Base-by-base conservation (phyloP, 2,113 vertebrate genomes). In the Electrona antarctica region DNA sequence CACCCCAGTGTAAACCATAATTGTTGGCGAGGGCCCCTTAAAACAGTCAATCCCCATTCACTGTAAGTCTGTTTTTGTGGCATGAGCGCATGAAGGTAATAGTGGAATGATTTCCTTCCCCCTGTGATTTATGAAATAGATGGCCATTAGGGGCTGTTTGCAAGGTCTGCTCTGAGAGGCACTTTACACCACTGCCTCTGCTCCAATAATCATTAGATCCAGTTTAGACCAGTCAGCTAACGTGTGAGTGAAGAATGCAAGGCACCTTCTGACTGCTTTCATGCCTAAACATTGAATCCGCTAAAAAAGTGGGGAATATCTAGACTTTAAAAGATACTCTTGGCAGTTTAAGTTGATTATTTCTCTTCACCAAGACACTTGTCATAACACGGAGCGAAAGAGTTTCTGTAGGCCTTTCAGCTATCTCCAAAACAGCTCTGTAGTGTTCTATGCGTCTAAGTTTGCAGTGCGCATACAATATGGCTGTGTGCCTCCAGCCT, bases 51-150 rank as follows among this genome's bases (percentile, higher is more conserved):
- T n/a, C 8, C 5, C 54, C 9, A 60, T 81, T 82, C 79, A 77
- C 71, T 75, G 72, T 41, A 41, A 41, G 65, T 76, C 15, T 57
- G 60, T 9, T 73, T 71, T 73, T 60, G 78, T 70, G 58, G 77
- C 56, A 33, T 78, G 52, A 64, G 71, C 77, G 85, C 86, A 69
- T 76, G 77, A 80, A 77, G 83, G 52, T 83, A 86, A 85, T 87
- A 69, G 80, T 78, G 68, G 79, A 81, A 14, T 14, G 29, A 61
- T 61, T 13, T 8, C 21, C 28, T 13, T 8, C 21, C 28, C 3
- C 60, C 5, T 14, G 66, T 33, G 79, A 84, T 88, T 87, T 87
- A 90, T 90, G 81, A 82, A 84, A 83, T 65, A 79, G 71, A 77
- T 75, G 59, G 80, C 78, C 69, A 81, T 90, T 86, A 90, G 74